Percentiles rank a stretch among this genome's conserved stretches.
Conservation (phyloP, 2,797 vertebrate species). For the Amphiprion clarkii region DNA sequence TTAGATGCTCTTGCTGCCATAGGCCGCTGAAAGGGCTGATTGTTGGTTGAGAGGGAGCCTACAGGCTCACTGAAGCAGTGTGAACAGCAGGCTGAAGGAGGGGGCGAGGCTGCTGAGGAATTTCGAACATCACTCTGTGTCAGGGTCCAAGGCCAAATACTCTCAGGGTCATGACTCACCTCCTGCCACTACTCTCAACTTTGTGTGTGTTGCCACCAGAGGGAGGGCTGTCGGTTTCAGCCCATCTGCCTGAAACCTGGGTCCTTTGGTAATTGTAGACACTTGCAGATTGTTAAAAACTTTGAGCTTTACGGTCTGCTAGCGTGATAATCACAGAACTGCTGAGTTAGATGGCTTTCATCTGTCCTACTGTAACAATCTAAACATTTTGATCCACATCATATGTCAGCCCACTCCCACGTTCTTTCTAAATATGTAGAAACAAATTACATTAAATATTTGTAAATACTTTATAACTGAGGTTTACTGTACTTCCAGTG, state of each 20-base stretch:
- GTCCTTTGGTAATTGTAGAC: conserved; percentile 5
- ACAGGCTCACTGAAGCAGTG: conserved; percentile 49
- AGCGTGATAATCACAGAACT: background rate
- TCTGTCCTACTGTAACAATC: background rate
- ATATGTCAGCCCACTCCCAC: background rate
- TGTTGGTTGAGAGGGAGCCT: conserved; percentile 74
- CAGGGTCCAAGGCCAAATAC: conserved; percentile 74
- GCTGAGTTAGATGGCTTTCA: conserved; percentile 6
- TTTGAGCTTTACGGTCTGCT: conserved; percentile 12
- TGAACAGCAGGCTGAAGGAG: conserved; percentile 58
- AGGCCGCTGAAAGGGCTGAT: conserved; percentile 77
- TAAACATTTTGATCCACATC: background rate
- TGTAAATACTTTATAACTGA: conserved; percentile 34
- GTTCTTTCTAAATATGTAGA: conserved; percentile 11
- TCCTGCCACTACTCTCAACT: conserved; percentile 46
- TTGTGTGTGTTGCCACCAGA: conserved; percentile 13
- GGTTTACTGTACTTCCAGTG: conserved; percentile 42
- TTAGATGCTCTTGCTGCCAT: conserved; percentile 56
- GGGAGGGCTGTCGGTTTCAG: conserved; percentile 6
- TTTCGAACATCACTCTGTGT: conserved; percentile 76
- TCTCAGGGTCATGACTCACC: conserved; percentile 67
- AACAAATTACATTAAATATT: conserved; percentile 45
- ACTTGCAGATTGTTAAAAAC: conserved; percentile 13
- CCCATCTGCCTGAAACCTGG: conserved; percentile 7
- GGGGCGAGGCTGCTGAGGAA: conserved; percentile 75